These are phyloP conservation scores for Hymenopus coronatus DNA, from an alignment of 2,888 invertebrate species.

Conservation along the genomic window DNA sequence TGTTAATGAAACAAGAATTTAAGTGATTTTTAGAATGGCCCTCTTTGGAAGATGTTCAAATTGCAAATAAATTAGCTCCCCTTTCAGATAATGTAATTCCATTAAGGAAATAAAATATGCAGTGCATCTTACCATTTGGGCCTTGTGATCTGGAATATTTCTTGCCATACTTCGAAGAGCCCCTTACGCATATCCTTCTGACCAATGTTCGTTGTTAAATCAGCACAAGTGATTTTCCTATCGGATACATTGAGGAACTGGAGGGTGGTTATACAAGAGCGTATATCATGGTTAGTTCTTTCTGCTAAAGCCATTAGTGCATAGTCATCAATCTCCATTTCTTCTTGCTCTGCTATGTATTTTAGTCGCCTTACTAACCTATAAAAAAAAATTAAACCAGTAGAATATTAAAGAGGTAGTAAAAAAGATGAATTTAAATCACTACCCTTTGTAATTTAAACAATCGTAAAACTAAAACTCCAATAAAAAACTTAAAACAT, in stretches of 20 bases:
- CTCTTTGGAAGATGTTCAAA: too few species aligned
- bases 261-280: constrained; percentile 86
- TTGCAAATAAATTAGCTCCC: too few species aligned
- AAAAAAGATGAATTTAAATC: too few species aligned
- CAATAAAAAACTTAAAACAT: too few species aligned
- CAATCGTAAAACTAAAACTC: too few species aligned
- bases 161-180: constrained; percentile 79
- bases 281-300: constrained; percentile 83
- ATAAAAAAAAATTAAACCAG: background rate
- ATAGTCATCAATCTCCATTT: constrained; percentile 65
- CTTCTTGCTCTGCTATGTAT: constrained; percentile 66
- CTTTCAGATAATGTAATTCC: too few species aligned
- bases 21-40: too few species aligned
- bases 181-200: constrained; percentile 84
- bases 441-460: too few species aligned
- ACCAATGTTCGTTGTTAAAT: constrained; percentile 69
- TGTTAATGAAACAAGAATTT: too few species aligned
- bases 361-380: constrained; percentile 59
- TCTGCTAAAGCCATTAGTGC: constrained; percentile 75
- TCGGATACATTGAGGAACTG: constrained; percentile 61
- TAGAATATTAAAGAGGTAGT: background rate
- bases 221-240: constrained; percentile 49
- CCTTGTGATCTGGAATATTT: constrained; percentile 63
- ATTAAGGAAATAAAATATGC: background rate
- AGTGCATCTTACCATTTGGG: constrained; percentile 17